A percentile compares a stretch with the other conserved stretches of the same genome.
Conservation (phyloP, 2,888 invertebrate genomes). For the Calameuta idolon region DNA sequence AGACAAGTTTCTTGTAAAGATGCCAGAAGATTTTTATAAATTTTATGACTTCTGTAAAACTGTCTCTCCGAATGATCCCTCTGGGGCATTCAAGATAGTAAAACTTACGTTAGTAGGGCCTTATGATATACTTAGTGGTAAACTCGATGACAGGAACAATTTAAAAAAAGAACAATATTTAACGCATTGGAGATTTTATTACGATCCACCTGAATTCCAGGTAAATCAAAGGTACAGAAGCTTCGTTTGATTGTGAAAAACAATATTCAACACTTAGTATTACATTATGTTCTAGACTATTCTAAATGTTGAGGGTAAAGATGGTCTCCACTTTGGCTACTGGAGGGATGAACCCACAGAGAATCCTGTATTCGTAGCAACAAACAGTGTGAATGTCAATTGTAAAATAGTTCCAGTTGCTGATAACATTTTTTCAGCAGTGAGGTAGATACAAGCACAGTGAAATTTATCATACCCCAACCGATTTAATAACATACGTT, state of each 20-base stretch:
- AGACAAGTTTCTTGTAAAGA: constrained; percentile 82
- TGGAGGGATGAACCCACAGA: constrained; percentile 86
- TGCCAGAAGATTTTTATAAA: constrained; percentile 91
- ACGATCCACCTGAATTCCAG: constrained; percentile 96
- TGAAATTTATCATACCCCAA: constrained; percentile 45
- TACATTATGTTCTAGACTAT: constrained; percentile 72
- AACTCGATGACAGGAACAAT: constrained; percentile 69
- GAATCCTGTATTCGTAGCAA: constrained; percentile 81
- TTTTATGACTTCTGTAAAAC: constrained; percentile 83
- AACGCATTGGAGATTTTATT: constrained; percentile 90
- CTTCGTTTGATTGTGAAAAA: constrained; percentile 3
- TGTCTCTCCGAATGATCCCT: constrained; percentile 71
- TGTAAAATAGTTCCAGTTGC: constrained; percentile 80
- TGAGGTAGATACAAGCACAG: constrained; percentile 71
- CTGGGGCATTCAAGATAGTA: constrained; percentile 74
- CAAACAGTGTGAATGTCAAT: constrained; percentile 77
- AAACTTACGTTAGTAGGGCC: constrained; percentile 86
- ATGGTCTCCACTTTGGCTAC: constrained; percentile 89
- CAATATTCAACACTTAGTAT: not conserved
- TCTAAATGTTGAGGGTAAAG: constrained; percentile 76
- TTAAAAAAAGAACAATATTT: constrained; percentile 75
- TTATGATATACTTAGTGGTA: constrained; percentile 82
- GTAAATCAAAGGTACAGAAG: constrained; percentile 57
- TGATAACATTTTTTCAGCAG: constrained; percentile 83
- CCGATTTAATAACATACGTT: constrained; percentile 13